Conservation (phyloP, 2,113 vertebrate genomes). For the Micronisus gabar region DNA sequence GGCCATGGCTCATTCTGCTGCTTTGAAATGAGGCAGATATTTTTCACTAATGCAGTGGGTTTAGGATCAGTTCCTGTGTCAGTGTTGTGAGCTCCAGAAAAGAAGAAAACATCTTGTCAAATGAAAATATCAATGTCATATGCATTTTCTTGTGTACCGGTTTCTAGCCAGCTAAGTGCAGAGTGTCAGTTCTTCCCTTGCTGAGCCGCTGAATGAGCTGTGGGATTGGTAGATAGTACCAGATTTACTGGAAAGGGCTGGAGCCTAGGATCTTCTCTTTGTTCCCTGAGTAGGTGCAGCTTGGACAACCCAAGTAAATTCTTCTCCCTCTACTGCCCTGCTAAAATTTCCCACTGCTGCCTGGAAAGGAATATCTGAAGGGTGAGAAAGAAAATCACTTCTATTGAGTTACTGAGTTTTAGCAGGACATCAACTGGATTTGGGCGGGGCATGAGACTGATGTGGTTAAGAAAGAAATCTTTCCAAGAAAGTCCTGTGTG, state of each 20-base stretch:
- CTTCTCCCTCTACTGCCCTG: neutral
- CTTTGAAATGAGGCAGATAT: neutral
- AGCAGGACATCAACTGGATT: neutral
- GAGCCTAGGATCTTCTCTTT: neutral
- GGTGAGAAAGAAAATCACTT: neutral
- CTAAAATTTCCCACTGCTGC: conserved; percentile 33
- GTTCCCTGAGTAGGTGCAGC: neutral
- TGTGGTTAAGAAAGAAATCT: neutral
- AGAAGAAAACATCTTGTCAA: neutral
- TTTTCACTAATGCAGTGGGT: neutral
- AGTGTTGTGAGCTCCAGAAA: neutral
- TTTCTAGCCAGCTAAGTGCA: neutral
- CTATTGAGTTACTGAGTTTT: neutral
- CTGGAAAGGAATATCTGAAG: neutral
- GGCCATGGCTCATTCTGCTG: neutral
- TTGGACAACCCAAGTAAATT: neutral
- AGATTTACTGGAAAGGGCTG: neutral
- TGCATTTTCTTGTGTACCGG: neutral
- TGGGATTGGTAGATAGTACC: neutral
- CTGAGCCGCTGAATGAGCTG: neutral
- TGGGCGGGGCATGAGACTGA: neutral
- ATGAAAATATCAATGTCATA: neutral
- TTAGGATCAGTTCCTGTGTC: neutral
- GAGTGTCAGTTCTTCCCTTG: neutral
- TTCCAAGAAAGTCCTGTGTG: neutral